Base-by-base conservation (phyloP, 2,797 vertebrate genomes). In the Hyperoplus lanceolatus region DNA sequence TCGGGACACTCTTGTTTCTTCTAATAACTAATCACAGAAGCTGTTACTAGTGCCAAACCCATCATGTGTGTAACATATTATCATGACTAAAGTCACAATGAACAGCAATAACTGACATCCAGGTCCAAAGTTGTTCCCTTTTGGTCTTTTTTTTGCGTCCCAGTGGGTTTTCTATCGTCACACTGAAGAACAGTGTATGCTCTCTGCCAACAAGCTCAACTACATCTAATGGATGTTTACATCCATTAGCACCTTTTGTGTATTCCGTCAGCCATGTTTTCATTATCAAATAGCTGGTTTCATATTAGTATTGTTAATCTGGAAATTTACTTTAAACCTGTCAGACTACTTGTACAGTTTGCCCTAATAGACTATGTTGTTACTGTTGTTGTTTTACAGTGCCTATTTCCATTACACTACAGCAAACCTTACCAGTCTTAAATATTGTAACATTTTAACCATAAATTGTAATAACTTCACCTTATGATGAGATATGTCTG, bases 301-400 rank as follows among this genome's bases (percentile, higher is more conserved):
- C 64, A 68, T 58, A 43, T 51, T 12, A 36, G 51, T 15, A 50
- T 51, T 48, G 39, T 43, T 65, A 66, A 79, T 69, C 57, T 11
- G 46, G 14, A 46, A 75, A 66, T 74, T 66, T 43, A 55, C 66
- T 77, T 55, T 18, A 54, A 77, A 86, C 83, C 75, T 42, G 71
- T 79, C 42, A n/a, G 61, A 71, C 54, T 8, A 69, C 53, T 60
- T 64, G 12, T 48, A 15, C 21, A 72, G 46, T 38, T 72, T 51
- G 48, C 55, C 12, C 67, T 54, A 57, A 72, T 45, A 14, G 39
- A 39, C 14, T 29, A 29, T 29, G 29, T 29, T 29, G 29, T 29
- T 7, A 18, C 16, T 36, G 29, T 45, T 69, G 53, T 56, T 59
- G 18, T 50, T 51, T 9, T 53, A 65, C 49, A 12, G 21, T 21